A percentile compares a stretch with the other conserved stretches of the same genome.
These are phyloP conservation scores for Cylas formicarius DNA, from an alignment of 1,140 invertebrate species.

Conservation along the genomic window DNA sequence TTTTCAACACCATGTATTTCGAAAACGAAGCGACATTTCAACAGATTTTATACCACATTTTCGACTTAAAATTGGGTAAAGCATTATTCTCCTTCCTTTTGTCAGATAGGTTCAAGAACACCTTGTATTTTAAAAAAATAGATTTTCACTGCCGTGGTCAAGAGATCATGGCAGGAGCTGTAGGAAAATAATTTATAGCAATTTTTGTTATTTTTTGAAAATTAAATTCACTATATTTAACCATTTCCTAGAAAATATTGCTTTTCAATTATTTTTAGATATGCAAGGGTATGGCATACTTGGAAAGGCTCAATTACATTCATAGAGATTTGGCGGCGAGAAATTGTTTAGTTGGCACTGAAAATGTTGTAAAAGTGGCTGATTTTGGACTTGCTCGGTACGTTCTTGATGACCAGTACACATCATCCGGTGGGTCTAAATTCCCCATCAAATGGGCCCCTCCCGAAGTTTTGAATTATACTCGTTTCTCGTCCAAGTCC, in stretches of 20 bases:
- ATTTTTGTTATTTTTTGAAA: not conserved
- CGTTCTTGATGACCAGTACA: constrained; percentile 93
- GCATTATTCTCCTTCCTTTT: no score
- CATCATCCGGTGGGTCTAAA: constrained; percentile 90
- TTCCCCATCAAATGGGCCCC: constrained; percentile 98
- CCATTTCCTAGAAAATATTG: not conserved
- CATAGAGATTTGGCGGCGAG: constrained; percentile 92
- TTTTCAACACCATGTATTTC: no score
- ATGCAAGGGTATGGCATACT: constrained; percentile 92
- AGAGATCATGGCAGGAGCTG: no score
- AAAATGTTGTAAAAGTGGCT: constrained; percentile 90
- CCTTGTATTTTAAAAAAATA: no score
- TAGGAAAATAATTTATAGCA: no score
- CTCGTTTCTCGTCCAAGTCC: constrained; percentile 90
- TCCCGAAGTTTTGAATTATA: constrained; percentile 92
- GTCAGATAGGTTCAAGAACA: no score
- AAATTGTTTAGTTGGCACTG: constrained; percentile 90
- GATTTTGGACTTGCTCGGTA: constrained; percentile 88
- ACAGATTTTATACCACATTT: no score
- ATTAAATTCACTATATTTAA: not conserved
- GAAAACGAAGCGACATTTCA: no score
- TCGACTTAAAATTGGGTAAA: no score
- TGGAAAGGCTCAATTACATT: constrained; percentile 93
- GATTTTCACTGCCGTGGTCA: no score
- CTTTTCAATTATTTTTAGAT: constrained; percentile 52